Percentiles rank a stretch among this genome's conserved stretches.
phyloP scores from a whole-genome alignment of 2,888 invertebrate genomes.

The Drosophila demipolita region DNA sequence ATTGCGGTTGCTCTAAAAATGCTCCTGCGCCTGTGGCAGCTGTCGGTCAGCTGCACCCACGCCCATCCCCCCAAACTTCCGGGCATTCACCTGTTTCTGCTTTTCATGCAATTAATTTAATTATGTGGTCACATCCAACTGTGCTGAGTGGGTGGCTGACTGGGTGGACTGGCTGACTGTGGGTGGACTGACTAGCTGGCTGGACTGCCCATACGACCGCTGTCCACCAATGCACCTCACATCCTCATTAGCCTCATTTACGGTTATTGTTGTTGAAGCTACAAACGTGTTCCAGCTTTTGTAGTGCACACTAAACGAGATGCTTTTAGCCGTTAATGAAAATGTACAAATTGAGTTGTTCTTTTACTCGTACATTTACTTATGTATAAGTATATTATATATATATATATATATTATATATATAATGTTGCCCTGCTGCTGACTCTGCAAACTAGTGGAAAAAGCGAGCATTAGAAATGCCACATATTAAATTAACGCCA shows the following conservation, averaged over 20 bases:
- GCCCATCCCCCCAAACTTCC: not conserved
- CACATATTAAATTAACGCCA: not conserved
- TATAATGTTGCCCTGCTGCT: not conserved
- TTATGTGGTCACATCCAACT: conserved; percentile 72
- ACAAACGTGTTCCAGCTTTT: conserved; percentile 43
- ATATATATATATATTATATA: not conserved
- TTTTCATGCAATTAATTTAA: conserved; percentile 78
- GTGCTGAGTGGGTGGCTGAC: conserved; percentile 25
- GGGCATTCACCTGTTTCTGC: conserved; percentile 43
- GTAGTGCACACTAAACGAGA: conserved; percentile 46
- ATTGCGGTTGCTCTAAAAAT: conserved; percentile 57
- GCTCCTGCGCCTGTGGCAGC: conserved; percentile 2
- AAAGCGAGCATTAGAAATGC: not conserved
- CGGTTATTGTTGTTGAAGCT: conserved; percentile 16
- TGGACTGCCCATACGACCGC: conserved; percentile 5
- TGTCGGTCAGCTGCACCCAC: not conserved
- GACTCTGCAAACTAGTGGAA: not conserved
- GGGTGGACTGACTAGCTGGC: conserved; percentile 18
- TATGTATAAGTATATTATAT: conserved; percentile 17
- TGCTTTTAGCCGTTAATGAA: conserved; percentile 74
- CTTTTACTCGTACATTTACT: conserved; percentile 7
- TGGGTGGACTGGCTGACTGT: conserved; percentile 33
- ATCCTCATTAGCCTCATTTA: conserved; percentile 31
- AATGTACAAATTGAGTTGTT: conserved; percentile 58
- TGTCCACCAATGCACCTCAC: conserved; percentile 35